Evolutionary conservation across 2,888 invertebrate genomes (phyloP).

Genomic region (Spilosoma lubricipeda): DNA sequence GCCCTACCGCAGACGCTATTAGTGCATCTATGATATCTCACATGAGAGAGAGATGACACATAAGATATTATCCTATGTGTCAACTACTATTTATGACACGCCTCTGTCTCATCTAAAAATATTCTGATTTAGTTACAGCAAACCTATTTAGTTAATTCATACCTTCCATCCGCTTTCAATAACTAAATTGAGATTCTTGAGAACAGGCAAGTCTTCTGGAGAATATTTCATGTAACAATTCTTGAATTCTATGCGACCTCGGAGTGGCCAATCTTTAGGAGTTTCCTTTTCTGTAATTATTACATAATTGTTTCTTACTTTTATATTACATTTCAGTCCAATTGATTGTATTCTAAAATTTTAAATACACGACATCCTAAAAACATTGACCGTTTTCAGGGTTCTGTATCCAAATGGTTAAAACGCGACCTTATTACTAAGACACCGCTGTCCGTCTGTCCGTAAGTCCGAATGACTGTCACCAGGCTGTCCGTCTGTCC

Average conservation of each 20-base stretch:
- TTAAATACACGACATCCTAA: no score
- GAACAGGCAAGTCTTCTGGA: constrained; percentile 88
- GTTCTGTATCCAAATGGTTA: no score
- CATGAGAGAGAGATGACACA: no score
- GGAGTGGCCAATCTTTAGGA: constrained; percentile 89
- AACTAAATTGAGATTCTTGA: constrained; percentile 90
- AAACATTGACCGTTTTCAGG: background rate
- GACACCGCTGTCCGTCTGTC: no score
- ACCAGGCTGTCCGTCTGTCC: no score
- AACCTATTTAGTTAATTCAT: constrained; percentile 34
- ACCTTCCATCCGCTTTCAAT: constrained; percentile 91
- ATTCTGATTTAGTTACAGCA: background rate
- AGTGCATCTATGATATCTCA: background rate
- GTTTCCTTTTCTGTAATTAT: constrained; percentile 77
- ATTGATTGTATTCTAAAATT: background rate
- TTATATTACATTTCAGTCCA: background rate
- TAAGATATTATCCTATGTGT: no score
- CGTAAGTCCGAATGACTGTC: no score
- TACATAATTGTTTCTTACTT: no score
- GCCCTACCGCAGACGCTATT: no score
- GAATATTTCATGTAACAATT: constrained; percentile 89
- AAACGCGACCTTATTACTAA: no score
- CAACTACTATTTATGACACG: background rate
- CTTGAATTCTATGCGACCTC: constrained; percentile 88
- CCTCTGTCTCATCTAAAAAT: background rate